Base-by-base conservation (phyloP, 2,797 vertebrate species). In the Huso huso region DNA sequence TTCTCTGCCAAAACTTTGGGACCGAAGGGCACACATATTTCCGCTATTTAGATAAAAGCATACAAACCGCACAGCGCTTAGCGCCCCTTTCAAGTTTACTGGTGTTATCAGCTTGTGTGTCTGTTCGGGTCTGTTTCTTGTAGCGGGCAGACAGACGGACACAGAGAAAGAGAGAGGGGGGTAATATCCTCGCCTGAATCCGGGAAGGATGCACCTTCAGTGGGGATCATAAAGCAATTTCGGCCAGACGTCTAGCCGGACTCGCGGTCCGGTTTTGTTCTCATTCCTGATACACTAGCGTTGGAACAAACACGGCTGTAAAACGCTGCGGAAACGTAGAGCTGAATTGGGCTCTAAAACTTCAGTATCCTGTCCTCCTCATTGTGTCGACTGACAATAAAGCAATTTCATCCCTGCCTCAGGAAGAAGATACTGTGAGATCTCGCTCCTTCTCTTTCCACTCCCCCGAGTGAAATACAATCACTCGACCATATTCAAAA, bases 171-270 rank as follows among this genome's bases (percentile, higher is more conserved):
- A 78, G 77, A 79, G 75, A 70, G 73, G 48, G 50, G 49, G n/a
- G 15, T 18, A 18, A 18, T 18, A 18, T 1, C 15, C 15, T 18
- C 15, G 15, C 15, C 15, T 18, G 15, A 18, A 18, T 18, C 15
- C 15, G 15, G 15, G 15, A 18, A 18, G 15, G 15, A 18, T 18
- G 15, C 15, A 18, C 15, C 18, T 51, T 57, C 67, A 68, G 73
- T 71, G 65, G 70, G 71, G 73, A 90, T 92, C 94, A 96, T 98
- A 98, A 98, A 98, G 87, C 94, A 92, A 98, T 98, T 96, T 94
- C 94, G 88, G 87, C 94, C 94, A 98, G 95, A 98, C 95, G 95
- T 97, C 95, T 98, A 96, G 95, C 95, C 94, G 92, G 90, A 87
- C 85, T 90, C 83, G 87, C 84, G 88, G 89, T 90, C 90, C 92